Evolutionary conservation across 2,113 vertebrate genomes (phyloP).

Genomic region (Urocitellus parryii): DNA sequence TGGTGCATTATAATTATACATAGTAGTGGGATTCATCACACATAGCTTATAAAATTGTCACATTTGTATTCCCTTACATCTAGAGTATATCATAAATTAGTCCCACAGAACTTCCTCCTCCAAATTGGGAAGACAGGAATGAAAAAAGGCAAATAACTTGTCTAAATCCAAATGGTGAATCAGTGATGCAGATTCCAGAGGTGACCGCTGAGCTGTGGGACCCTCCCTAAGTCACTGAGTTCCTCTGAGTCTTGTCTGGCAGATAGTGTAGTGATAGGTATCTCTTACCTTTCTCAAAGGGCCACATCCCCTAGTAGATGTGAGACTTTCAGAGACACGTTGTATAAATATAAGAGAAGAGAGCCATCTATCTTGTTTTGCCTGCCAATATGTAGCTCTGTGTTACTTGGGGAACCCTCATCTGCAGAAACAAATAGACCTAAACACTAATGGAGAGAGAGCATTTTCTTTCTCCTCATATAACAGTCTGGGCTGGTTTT

Average conservation of each 20-base stretch:
- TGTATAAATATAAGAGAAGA: conserved; percentile 12
- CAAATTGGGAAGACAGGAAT: not conserved
- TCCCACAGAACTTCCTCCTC: not conserved
- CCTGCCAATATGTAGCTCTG: not conserved
- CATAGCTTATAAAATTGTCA: not conserved
- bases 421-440: not conserved
- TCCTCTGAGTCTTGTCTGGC: not conserved
- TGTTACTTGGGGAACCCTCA: not conserved
- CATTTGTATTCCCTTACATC: not conserved
- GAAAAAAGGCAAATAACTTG: not conserved
- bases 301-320: not conserved
- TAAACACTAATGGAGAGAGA: not conserved
- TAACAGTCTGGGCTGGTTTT: not conserved
- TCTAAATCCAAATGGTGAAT: not conserved
- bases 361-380: conserved; percentile 5
- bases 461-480: not conserved
- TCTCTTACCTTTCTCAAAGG: not conserved
- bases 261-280: not conserved
- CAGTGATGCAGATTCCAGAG: not conserved
- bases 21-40: too few relatives aligned
- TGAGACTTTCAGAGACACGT: conserved; percentile 6
- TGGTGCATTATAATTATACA: too few relatives aligned
- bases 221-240: not conserved
- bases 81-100: not conserved
- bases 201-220: not conserved